Evolutionary conservation across 2,888 invertebrate species (phyloP).

Genomic region (Leuctra nigra): DNA sequence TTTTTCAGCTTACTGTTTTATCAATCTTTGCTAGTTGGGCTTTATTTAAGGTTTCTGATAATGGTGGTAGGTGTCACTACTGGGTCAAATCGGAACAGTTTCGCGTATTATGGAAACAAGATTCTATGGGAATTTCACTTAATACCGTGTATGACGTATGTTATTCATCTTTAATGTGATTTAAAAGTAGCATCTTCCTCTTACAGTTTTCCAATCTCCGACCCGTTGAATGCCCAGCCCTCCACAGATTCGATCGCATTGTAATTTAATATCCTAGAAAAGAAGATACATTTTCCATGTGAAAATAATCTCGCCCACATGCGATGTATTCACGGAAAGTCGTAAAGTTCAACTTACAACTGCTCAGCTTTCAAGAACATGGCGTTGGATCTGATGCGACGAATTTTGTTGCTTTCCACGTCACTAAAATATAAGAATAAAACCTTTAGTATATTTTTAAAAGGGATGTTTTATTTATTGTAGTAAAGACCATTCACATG

Average conservation of each 20-base stretch:
- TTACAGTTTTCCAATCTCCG: constrained; percentile 59
- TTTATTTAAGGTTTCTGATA: no score
- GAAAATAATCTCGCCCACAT: background rate
- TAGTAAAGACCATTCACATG: no score
- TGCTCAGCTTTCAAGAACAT: constrained; percentile 64
- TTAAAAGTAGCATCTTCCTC: constrained; percentile 36
- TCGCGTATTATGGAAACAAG: no score
- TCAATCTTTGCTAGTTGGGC: no score
- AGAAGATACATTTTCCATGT: constrained; percentile 4
- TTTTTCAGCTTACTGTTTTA: no score
- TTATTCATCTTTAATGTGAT: no score
- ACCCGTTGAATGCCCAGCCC: constrained; percentile 67
- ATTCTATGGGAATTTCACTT: no score
- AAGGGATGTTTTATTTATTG: no score
- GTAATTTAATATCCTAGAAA: constrained; percentile 62
- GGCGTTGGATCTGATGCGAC: constrained; percentile 53
- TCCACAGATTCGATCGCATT: constrained; percentile 63
- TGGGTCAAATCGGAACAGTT: no score
- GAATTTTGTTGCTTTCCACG: constrained; percentile 65
- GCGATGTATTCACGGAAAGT: constrained; percentile 15
- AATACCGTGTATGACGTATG: no score
- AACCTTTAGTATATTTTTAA: no score
- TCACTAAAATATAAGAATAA: constrained; percentile 59
- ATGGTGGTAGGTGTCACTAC: no score
- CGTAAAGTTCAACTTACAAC: constrained; percentile 57